Evolutionary conservation across 2,113 vertebrate species (phyloP).

Genomic region (Zosterops japonicus): DNA sequence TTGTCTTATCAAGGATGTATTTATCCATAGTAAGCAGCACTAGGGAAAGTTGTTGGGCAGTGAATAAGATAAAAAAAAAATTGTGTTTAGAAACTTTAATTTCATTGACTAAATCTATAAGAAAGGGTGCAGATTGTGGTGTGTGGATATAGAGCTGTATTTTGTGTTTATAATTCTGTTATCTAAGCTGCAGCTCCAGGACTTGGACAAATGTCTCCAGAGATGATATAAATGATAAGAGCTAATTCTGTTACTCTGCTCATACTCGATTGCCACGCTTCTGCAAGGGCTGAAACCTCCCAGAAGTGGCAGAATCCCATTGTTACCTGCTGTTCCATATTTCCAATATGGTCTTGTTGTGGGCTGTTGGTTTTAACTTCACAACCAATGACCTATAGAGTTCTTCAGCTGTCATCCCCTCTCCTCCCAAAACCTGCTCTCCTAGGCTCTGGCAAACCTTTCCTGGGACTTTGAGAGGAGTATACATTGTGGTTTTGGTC

Average conservation of each 20-base stretch:
- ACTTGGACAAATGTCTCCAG: not conserved
- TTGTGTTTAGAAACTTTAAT: not conserved
- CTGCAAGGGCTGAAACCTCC: not conserved
- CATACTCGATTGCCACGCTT: fast-evolving
- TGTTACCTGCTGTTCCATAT: not conserved
- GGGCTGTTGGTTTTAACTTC: not conserved
- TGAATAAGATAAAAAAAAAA: not conserved
- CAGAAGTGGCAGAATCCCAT: not conserved
- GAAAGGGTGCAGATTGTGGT: not conserved
- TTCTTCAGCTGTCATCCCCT: not conserved
- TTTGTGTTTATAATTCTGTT: not conserved
- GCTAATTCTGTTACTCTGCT: not conserved
- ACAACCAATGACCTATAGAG: not conserved
- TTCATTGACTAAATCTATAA: not conserved
- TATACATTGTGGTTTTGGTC: not conserved
- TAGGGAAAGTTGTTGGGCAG: not conserved
- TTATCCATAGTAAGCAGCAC: not conserved
- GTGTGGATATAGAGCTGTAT: not conserved
- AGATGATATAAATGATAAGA: not conserved
- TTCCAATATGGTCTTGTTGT: not conserved
- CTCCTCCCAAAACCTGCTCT: not conserved
- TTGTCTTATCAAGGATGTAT: not conserved
- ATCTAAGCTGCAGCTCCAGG: not conserved
- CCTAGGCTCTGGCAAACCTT: not conserved
- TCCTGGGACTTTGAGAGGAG: not conserved